Conservation (phyloP, 1,140 invertebrate species). For the Ruditapes philippinarum region DNA sequence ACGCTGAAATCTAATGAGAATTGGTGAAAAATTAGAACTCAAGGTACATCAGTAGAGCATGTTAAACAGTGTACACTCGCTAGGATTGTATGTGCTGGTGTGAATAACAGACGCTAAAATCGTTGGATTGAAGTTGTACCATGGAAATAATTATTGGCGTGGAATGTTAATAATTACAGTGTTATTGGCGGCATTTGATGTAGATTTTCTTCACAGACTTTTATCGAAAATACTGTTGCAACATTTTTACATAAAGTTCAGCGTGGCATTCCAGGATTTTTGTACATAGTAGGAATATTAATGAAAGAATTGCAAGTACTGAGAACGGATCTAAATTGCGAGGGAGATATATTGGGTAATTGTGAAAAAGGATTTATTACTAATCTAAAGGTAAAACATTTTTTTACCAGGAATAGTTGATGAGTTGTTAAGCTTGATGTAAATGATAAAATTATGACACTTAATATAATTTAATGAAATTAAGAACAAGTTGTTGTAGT, state of each 20-base stretch:
- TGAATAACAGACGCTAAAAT: neutral
- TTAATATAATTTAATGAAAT: too few species aligned
- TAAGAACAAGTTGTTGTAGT: too few species aligned
- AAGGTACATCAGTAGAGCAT: neutral
- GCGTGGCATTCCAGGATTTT: too few species aligned
- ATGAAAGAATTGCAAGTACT: neutral
- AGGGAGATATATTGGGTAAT: neutral
- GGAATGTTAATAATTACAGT: slow-evolving; percentile 36
- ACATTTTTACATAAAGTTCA: neutral
- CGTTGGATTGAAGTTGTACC: slow-evolving; percentile 18
- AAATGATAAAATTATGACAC: too few species aligned
- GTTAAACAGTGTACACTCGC: neutral
- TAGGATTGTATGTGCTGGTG: neutral
- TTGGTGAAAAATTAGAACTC: neutral
- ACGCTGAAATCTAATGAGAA: neutral
- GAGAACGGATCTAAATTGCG: neutral
- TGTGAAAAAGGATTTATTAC: neutral
- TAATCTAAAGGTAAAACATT: neutral
- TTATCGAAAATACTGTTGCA: slow-evolving; percentile 5
- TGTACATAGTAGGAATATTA: neutral
- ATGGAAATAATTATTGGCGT: slow-evolving; percentile 45
- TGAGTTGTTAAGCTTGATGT: too few species aligned
- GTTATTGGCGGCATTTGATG: slow-evolving; percentile 30
- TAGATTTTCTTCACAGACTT: slow-evolving; percentile 24
- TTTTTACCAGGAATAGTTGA: too few species aligned